Evolutionary conservation across 2,888 invertebrate species (phyloP), one percentile per base, ranked within the genome.

Genomic region (Litoditis marina): DNA sequence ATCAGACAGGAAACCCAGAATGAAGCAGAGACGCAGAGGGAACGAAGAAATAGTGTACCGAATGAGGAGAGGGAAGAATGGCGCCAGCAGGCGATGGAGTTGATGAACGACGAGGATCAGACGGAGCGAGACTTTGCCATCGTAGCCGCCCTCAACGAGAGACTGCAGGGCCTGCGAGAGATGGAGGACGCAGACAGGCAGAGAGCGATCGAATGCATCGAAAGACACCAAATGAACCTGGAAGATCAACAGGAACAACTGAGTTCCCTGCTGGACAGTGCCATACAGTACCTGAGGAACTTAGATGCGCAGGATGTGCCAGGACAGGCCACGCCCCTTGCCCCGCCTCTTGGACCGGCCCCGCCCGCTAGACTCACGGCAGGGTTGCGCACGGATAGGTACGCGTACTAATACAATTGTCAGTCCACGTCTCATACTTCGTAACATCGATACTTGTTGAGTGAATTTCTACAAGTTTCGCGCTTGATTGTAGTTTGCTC

Each of bases 191-290:
- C 63, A 22, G 74, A 71, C 39, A 47, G 74, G 3, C 58, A 66
- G 8, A 50, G 67, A 22, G 74, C 71, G 5, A 76, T 74, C 13
- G 72, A 75, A 53, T 68, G 69, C 46, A 78, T 78, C 31, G 73
- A 76, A 39, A 58, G 72, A 44, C 78, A 78, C 60, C 77, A 78
- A 55, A 62, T 63, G 46, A 72, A 67, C 28, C 67, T 77, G 19
- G 76, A 78, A 55, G 62, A 71, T 30, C 77, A 77, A 22, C 78
- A 78, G 57, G 69, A 76, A 13, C 71, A 77, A 53, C 63, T 78
- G 53, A 72, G 73, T 50, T 61, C 59, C 22, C 69, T 78, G 0
- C 68, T 78, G 11, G 73, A 76, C 49, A 66, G 68, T 7, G 77
- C 78, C 2, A 77, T 78, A 36, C 63, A 63, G 1, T 76, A 73